phyloP scores from a whole-genome alignment of 2,113 vertebrate species.

The Poecilia latipinna region DNA sequence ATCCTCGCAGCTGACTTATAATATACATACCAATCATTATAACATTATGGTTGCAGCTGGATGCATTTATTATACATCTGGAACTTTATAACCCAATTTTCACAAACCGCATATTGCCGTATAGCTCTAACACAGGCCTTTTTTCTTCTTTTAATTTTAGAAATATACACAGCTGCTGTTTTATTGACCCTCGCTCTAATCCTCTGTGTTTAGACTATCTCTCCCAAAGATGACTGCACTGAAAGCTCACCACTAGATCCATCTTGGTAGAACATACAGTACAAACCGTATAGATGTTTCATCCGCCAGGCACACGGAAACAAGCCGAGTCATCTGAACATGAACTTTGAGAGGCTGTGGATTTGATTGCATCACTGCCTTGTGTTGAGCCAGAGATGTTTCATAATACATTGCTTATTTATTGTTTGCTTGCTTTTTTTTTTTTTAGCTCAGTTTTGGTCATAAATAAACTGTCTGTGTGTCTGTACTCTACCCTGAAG shows the following conservation, averaged over 20 bases:
- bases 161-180: background rate
- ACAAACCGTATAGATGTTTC: background rate
- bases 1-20: slow-evolving; percentile 23
- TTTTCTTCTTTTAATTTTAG: background rate
- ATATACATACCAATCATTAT: slow-evolving; percentile 31
- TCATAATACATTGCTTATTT: background rate
- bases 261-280: background rate
- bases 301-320: background rate
- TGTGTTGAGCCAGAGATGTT: background rate
- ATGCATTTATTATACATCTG: slow-evolving; percentile 42
- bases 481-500: slow-evolving; percentile 33
- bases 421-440: slow-evolving; percentile 4
- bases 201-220: background rate
- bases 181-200: background rate
- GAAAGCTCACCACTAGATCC: background rate
- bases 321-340: background rate
- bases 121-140: background rate
- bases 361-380: slow-evolving; percentile 4
- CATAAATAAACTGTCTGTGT: slow-evolving; percentile 34
- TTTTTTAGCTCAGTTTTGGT: slow-evolving; percentile 18
- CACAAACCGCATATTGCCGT: background rate
- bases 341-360: background rate
- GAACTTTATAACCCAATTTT: slow-evolving; percentile 9
- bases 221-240: background rate
- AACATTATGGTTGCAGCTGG: background rate